Percentiles rank a stretch among this genome's conserved stretches.
phyloP scores from a whole-genome alignment of 2,797 vertebrate genomes.

The Oophaga sylvatica region DNA sequence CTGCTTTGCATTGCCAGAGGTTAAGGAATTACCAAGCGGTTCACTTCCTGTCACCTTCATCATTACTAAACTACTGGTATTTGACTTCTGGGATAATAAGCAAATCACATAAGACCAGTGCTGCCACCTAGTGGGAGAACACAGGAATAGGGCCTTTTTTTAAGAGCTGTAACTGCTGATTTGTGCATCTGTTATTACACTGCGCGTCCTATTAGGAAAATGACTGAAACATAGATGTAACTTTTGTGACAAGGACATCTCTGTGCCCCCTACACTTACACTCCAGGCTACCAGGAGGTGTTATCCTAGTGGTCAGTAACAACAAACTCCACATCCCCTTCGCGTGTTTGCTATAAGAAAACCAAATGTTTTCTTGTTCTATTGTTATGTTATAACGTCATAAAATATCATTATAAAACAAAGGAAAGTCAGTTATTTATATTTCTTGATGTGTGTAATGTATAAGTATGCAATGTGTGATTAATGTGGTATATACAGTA shows the following conservation, averaged over 20 bases:
- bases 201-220: background rate
- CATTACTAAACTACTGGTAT: background rate
- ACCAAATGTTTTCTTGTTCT: background rate
- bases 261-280: too few species aligned
- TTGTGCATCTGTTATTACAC: background rate
- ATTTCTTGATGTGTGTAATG: background rate
- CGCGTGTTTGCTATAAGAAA: background rate
- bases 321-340: too few species aligned
- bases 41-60: background rate
- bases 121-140: conserved; percentile 35
- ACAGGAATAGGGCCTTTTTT: background rate
- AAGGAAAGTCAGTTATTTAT: background rate
- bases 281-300: too few species aligned
- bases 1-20: conserved; percentile 23
- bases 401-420: background rate
- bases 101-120: background rate
- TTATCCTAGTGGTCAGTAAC: too few species aligned
- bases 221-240: too few species aligned
- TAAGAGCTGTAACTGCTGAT: background rate
- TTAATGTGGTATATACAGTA: too few species aligned
- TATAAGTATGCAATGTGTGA: too few species aligned
- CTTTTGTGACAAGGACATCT: too few species aligned
- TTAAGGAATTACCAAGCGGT: background rate
- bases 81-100: background rate
- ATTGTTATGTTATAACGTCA: background rate